Evolutionary conservation across 1,140 invertebrate species (phyloP).

Genomic region (Drosophila erecta): DNA sequence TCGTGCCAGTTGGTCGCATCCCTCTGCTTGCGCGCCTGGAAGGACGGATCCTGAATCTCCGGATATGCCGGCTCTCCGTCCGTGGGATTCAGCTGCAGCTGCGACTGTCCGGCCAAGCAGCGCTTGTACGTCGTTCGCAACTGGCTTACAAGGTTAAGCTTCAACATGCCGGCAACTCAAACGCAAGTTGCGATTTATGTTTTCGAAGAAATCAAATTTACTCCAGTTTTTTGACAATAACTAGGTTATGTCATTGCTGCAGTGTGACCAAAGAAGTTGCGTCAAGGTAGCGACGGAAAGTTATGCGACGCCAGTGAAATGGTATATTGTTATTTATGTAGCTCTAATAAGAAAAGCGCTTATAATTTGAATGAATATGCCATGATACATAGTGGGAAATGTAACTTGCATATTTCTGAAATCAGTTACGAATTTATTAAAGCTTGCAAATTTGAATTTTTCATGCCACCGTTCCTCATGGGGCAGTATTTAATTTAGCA

Average conservation of each 20-base stretch:
- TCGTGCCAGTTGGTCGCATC: constrained; percentile 85
- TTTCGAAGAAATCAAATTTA: constrained; percentile 7
- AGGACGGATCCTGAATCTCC: constrained; percentile 86
- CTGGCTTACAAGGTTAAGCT: constrained; percentile 13
- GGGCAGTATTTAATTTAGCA: background rate
- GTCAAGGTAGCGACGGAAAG: background rate
- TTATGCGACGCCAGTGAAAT: too few species aligned
- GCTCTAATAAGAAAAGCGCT: too few species aligned
- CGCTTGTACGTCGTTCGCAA: constrained; percentile 16
- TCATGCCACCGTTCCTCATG: background rate
- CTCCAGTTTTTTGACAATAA: background rate
- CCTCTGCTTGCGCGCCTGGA: constrained; percentile 82
- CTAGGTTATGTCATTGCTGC: constrained; percentile 13
- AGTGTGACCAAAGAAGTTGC: background rate
- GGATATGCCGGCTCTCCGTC: constrained; percentile 87
- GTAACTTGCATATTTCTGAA: too few species aligned
- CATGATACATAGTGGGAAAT: too few species aligned
- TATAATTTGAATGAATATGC: too few species aligned
- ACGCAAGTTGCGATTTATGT: constrained; percentile 4
- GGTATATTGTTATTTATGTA: too few species aligned
- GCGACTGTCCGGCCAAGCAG: constrained; percentile 32
- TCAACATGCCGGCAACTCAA: constrained; percentile 13
- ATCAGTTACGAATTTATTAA: too few species aligned
- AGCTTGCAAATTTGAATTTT: background rate
- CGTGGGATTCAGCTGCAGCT: constrained; percentile 1